Percentiles rank a stretch among this genome's conserved stretches.
Evolutionary conservation across 2,797 vertebrate species (phyloP).

Genomic region (Gallinago solitaria): DNA sequence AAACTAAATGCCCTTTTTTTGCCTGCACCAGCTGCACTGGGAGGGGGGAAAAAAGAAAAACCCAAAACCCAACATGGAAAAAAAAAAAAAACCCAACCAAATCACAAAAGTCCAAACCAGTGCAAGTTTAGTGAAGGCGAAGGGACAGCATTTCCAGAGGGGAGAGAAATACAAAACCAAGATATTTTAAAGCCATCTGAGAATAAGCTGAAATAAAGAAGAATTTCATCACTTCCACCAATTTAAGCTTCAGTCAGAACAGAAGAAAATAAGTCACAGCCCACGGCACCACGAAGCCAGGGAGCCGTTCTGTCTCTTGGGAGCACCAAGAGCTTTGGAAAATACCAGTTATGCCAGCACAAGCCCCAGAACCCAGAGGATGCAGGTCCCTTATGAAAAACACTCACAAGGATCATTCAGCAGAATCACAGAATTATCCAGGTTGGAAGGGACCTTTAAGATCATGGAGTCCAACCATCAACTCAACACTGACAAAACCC

Average conservation of each 20-base stretch:
- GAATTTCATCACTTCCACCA: background rate
- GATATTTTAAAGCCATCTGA: background rate
- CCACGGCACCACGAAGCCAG: fast-evolving
- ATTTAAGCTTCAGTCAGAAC: background rate
- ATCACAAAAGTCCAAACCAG: background rate
- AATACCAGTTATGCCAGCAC: fast-evolving
- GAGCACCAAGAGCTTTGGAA: background rate
- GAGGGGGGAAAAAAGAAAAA: too few species aligned
- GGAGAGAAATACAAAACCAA: background rate
- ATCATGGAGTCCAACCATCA: too few species aligned
- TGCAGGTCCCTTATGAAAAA: background rate
- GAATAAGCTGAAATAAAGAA: background rate
- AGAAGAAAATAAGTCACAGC: background rate
- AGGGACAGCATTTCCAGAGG: background rate
- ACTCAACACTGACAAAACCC: too few species aligned
- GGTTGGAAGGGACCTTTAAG: too few species aligned
- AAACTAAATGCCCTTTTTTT: background rate
- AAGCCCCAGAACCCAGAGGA: background rate
- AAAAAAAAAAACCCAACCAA: too few species aligned
- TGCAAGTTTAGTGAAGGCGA: background rate
- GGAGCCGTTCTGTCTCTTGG: background rate
- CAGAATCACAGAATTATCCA: too few species aligned
- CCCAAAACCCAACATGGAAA: background rate
- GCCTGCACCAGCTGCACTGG: background rate
- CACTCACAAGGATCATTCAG: background rate